phyloP scores from a whole-genome alignment of 2,113 vertebrate species.

The Lampris megalopsis region DNA sequence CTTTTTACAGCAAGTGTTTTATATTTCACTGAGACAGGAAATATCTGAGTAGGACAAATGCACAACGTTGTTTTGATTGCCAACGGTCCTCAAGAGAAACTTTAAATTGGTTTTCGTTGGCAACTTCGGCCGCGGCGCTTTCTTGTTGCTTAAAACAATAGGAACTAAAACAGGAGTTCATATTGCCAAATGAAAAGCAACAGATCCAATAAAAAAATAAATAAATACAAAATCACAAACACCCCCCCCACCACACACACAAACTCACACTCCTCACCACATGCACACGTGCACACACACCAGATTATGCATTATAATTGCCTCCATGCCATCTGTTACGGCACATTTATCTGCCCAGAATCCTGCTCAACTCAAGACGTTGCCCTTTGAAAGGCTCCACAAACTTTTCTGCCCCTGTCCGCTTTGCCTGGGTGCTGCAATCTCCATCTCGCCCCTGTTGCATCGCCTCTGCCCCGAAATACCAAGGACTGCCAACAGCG shows the following conservation, averaged over 20 bases:
- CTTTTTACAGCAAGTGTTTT: conserved; percentile 11
- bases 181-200: conserved; percentile 9
- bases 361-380: not conserved
- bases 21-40: conserved; percentile 32
- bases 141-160: not conserved
- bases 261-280: not conserved
- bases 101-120: conserved; percentile 17
- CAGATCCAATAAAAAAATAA: not conserved
- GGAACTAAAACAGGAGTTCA: conserved; percentile 2
- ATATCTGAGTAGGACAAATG: conserved; percentile 24
- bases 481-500: conserved; percentile 14
- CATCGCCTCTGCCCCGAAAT: conserved; percentile 17
- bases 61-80: conserved; percentile 42
- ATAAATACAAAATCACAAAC: conserved; percentile 14
- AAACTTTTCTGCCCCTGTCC: conserved; percentile 20
- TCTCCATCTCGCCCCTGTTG: conserved; percentile 3
- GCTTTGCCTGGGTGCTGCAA: conserved; percentile 23
- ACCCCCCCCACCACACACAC: not conserved
- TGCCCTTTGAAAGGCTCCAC: not conserved
- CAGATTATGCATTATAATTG: not conserved
- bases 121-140: conserved; percentile 33
- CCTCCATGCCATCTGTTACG: conserved; percentile 19
- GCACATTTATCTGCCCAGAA: conserved; percentile 17
- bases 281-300: conserved; percentile 3
- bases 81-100: not conserved